phyloP scores from a whole-genome alignment of 1,140 invertebrate species.

The Archivesica marissinica region DNA sequence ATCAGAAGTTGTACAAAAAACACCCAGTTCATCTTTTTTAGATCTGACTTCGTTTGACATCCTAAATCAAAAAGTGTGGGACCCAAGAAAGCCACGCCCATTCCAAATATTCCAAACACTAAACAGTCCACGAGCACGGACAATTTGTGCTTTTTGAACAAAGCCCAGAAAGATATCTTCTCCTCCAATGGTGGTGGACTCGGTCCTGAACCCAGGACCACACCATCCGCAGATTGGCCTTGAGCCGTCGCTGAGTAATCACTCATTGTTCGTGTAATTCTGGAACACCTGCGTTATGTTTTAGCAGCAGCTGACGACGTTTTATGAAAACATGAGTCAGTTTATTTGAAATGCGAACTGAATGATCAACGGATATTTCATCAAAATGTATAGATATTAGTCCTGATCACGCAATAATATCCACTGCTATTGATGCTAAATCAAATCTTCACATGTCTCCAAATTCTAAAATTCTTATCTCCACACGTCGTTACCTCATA shows the following conservation, averaged over 20 bases:
- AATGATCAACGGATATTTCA: too few species aligned
- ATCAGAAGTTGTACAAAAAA: slow-evolving; percentile 85
- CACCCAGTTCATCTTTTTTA: slow-evolving; percentile 85
- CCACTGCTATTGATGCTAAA: too few species aligned
- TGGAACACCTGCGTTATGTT: too few species aligned
- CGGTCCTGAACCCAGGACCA: slow-evolving; percentile 30
- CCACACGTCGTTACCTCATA: too few species aligned
- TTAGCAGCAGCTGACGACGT: too few species aligned
- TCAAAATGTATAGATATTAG: too few species aligned
- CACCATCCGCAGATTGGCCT: slow-evolving; percentile 25
- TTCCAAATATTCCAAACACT: slow-evolving; percentile 85
- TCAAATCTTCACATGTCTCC: too few species aligned
- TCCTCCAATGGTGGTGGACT: slow-evolving; percentile 11
- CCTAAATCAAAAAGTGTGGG: slow-evolving; percentile 85
- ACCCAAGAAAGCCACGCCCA: slow-evolving; percentile 85
- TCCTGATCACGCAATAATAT: too few species aligned
- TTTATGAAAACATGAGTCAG: too few species aligned
- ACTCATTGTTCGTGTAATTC: not conserved
- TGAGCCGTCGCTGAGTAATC: not conserved
- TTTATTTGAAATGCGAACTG: too few species aligned
- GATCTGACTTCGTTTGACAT: slow-evolving; percentile 84
- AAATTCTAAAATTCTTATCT: too few species aligned
- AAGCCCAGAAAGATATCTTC: slow-evolving; percentile 77
- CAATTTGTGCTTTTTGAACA: slow-evolving; percentile 83
- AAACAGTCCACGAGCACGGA: slow-evolving; percentile 84